These are phyloP conservation scores for Procambarus virginalis DNA, from an alignment of 1,140 invertebrate species.

Conservation along the genomic window DNA sequence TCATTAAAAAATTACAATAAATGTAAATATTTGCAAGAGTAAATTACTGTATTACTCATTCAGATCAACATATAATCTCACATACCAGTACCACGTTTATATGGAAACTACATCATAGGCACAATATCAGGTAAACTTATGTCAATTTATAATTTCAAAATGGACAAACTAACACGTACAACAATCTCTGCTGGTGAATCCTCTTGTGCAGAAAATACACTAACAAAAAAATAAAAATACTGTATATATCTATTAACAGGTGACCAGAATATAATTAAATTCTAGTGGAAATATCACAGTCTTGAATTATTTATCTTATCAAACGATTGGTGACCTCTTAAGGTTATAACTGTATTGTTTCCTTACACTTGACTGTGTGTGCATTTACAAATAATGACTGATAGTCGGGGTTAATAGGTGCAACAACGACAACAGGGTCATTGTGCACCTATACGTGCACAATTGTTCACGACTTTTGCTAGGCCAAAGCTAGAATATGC, in stretches of 20 bases:
- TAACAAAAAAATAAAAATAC: not conserved
- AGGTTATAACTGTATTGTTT: not conserved
- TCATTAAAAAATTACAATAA: no score
- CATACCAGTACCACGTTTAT: not conserved
- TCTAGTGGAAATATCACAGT: not conserved
- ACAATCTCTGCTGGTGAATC: not conserved
- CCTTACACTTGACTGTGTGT: no score
- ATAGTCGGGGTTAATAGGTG: no score
- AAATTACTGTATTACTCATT: not conserved
- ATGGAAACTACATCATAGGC: not conserved
- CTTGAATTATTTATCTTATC: not conserved
- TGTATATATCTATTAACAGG: not conserved
- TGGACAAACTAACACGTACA: not conserved
- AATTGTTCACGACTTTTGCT: no score
- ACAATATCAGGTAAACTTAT: not conserved
- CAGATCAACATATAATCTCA: not conserved
- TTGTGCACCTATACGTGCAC: no score
- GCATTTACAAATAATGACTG: no score
- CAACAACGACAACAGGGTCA: no score
- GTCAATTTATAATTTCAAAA: not conserved
- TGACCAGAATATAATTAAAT: not conserved
- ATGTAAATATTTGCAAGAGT: no score
- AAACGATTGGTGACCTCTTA: not conserved
- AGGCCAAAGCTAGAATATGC: no score
- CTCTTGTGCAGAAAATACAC: not conserved